Percentiles rank a stretch among this genome's conserved stretches.
Evolutionary conservation across 2,797 vertebrate species (phyloP).

Genomic region (Schizopygopsis pylzovi): DNA sequence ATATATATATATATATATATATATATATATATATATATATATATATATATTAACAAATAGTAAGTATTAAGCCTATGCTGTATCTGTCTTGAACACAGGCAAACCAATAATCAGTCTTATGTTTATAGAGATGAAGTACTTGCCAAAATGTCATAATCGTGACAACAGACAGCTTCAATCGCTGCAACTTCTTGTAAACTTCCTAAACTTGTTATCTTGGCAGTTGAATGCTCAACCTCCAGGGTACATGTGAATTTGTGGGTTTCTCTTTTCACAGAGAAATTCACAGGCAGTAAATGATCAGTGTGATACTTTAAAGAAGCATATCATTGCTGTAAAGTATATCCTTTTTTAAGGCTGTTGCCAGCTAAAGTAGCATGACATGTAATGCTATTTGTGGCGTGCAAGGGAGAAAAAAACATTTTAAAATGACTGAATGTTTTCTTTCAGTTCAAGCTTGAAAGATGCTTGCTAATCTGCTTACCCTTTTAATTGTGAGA

Average conservation of each 20-base stretch:
- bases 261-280: slow-evolving; percentile 39
- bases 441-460: slow-evolving; percentile 78
- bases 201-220: no score
- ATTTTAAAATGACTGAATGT: slow-evolving; percentile 77
- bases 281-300: slow-evolving; percentile 67
- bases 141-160: background rate
- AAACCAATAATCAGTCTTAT: background rate
- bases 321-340: slow-evolving; percentile 76
- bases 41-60: no score
- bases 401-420: slow-evolving; percentile 57
- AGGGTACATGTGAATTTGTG: background rate
- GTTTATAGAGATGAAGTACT: background rate
- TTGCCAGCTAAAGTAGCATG: slow-evolving; percentile 82
- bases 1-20: no score
- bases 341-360: slow-evolving; percentile 70
- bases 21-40: no score
- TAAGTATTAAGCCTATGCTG: background rate
- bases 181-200: background rate
- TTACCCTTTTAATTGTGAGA: slow-evolving; percentile 84
- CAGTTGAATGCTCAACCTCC: background rate
- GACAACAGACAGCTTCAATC: background rate
- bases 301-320: slow-evolving; percentile 74
- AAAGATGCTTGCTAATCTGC: slow-evolving; percentile 83
- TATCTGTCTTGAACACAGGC: background rate
- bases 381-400: slow-evolving; percentile 85